Conservation (phyloP, 2,888 invertebrate species). For the Sphaeridia pumilis region DNA sequence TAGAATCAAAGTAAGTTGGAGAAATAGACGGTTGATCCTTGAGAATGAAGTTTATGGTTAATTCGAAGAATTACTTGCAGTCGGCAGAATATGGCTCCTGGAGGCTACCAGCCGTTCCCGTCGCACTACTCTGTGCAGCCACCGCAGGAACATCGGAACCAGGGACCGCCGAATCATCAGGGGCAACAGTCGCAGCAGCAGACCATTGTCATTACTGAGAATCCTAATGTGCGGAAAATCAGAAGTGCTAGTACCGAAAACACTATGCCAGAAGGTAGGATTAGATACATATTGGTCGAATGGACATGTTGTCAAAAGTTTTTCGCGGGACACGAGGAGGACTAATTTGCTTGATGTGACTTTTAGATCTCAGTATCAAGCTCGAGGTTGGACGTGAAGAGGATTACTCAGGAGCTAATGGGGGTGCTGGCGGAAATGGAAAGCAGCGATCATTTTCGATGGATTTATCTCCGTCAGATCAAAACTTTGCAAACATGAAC, state of each 20-base stretch:
- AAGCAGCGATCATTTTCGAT: slow-evolving; percentile 36
- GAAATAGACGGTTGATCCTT: background rate
- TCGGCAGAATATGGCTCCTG: slow-evolving; percentile 32
- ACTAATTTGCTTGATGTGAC: background rate
- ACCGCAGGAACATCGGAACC: slow-evolving; percentile 45
- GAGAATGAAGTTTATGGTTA: background rate
- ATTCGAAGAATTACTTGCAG: slow-evolving; percentile 9
- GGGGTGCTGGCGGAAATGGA: too few species aligned
- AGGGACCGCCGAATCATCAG: slow-evolving; percentile 40
- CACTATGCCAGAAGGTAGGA: slow-evolving; percentile 36
- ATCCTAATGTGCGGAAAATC: slow-evolving; percentile 36
- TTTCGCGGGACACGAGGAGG: background rate
- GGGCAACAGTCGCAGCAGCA: slow-evolving; percentile 35
- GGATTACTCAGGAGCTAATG: slow-evolving; percentile 24
- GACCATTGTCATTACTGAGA: slow-evolving; percentile 36
- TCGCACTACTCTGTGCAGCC: slow-evolving; percentile 33
- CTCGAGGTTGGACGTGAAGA: slow-evolving; percentile 44
- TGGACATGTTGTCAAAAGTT: background rate
- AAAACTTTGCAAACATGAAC: slow-evolving; percentile 31
- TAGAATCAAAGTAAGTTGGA: slow-evolving; percentile 30
- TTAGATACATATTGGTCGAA: background rate
- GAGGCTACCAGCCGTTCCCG: slow-evolving; percentile 32
- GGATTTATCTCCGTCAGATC: slow-evolving; percentile 36
- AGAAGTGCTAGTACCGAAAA: slow-evolving; percentile 36
- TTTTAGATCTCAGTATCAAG: slow-evolving; percentile 63